Conservation (phyloP, 1,140 invertebrate genomes). For the Drosophila bipectinata region DNA sequence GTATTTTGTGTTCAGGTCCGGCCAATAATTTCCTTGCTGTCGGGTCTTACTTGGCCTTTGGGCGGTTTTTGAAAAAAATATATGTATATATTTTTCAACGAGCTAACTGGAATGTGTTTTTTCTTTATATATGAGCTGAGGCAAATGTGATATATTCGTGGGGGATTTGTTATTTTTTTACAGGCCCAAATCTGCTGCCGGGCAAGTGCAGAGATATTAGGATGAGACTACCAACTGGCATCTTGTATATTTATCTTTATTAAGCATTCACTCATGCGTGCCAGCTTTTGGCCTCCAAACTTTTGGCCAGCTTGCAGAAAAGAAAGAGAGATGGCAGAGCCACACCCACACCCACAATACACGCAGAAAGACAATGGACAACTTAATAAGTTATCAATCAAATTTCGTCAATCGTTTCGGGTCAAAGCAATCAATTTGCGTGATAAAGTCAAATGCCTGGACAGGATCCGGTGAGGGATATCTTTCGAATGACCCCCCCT, state of each 20-base stretch:
- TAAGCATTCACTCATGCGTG: slow-evolving; percentile 77
- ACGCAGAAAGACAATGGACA: slow-evolving; percentile 42
- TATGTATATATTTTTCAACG: slow-evolving; percentile 10
- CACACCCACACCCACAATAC: slow-evolving; percentile 28
- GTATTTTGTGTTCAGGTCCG: slow-evolving; percentile 16
- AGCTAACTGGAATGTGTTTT: slow-evolving; percentile 27
- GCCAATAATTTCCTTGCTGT: slow-evolving; percentile 62
- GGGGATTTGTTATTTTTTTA: slow-evolving; percentile 26
- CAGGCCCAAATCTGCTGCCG: slow-evolving; percentile 22
- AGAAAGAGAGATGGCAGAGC: neutral
- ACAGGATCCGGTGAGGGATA: slow-evolving; percentile 38
- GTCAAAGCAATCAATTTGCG: slow-evolving; percentile 79
- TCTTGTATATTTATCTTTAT: slow-evolving; percentile 74
- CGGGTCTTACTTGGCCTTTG: slow-evolving; percentile 35
- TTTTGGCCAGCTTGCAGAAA: slow-evolving; percentile 70
- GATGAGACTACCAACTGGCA: slow-evolving; percentile 18
- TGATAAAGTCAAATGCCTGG: slow-evolving; percentile 71
- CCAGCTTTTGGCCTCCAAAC: slow-evolving; percentile 38
- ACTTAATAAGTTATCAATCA: slow-evolving; percentile 82
- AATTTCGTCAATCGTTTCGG: slow-evolving; percentile 73
- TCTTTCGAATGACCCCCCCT: slow-evolving; percentile 19
- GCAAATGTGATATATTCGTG: slow-evolving; percentile 49
- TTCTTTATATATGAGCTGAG: slow-evolving; percentile 30
- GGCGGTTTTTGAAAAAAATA: slow-evolving; percentile 25
- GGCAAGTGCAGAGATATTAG: slow-evolving; percentile 34